Evolutionary conservation across 2,113 vertebrate species (phyloP).

Genomic region (Lagopus leucura): DNA sequence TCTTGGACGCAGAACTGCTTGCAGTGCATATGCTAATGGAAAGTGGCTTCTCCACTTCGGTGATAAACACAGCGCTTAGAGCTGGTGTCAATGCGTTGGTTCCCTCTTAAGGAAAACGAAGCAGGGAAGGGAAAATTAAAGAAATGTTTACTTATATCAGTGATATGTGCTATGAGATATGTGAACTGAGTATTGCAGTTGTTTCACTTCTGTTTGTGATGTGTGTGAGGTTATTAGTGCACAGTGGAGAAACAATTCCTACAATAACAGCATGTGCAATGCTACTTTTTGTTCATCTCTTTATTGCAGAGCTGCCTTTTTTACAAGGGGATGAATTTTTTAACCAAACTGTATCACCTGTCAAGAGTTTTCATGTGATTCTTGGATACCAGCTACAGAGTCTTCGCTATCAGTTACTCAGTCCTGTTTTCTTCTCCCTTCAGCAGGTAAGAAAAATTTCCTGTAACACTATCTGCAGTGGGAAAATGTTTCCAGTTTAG

Average conservation of each 20-base stretch:
- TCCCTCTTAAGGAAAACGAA: background rate
- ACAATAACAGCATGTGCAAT: background rate
- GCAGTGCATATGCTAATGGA: background rate
- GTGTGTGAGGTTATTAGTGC: background rate
- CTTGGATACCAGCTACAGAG: background rate
- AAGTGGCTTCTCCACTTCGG: background rate
- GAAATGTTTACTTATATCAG: background rate
- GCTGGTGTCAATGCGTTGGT: background rate
- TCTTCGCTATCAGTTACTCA: background rate
- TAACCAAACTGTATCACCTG: background rate
- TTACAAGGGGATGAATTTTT: conserved; percentile 2
- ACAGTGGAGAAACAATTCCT: background rate
- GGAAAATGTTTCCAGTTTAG: background rate
- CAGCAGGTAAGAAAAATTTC: conserved; percentile 57
- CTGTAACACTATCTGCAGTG: background rate
- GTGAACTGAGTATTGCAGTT: background rate
- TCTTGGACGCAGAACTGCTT: background rate
- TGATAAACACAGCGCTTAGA: background rate
- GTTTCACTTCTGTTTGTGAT: background rate
- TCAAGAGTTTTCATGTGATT: conserved; percentile 29
- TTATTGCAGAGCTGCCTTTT: conserved; percentile 49
- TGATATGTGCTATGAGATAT: too few relatives aligned
- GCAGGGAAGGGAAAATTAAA: background rate
- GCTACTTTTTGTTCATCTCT: background rate
- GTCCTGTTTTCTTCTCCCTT: conserved; percentile 4